phyloP scores from a whole-genome alignment of 2,797 vertebrate genomes.

The Hippopotamyrus pictus region DNA sequence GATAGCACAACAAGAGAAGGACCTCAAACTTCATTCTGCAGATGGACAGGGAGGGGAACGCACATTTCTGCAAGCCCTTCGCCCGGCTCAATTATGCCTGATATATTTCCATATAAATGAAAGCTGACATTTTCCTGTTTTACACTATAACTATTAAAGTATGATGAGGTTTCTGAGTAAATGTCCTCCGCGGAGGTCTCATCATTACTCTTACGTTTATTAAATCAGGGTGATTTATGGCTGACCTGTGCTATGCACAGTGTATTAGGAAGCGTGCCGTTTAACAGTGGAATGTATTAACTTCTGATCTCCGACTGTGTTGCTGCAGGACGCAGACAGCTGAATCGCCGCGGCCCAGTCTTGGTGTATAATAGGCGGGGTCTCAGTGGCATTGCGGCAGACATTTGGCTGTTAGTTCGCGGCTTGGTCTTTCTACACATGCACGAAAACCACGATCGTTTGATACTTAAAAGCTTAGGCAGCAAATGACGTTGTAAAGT shows the following conservation, averaged over 20 bases:
- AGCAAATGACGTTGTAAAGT: not conserved
- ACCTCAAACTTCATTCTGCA: slow-evolving; percentile 1
- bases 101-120: slow-evolving; percentile 57
- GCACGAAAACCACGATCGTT: not conserved
- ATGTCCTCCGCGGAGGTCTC: slow-evolving; percentile 57
- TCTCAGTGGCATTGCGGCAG: slow-evolving; percentile 30
- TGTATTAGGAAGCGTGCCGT: slow-evolving; percentile 67
- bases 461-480: not conserved
- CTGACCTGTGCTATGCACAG: slow-evolving; percentile 46
- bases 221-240: slow-evolving; percentile 75
- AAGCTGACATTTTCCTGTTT: slow-evolving; percentile 60
- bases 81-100: slow-evolving; percentile 50
- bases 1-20: slow-evolving; percentile 5
- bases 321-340: slow-evolving; percentile 40
- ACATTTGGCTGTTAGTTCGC: not conserved
- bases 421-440: not conserved
- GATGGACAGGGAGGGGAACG: not conserved
- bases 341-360: slow-evolving; percentile 25
- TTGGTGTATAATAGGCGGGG: not conserved
- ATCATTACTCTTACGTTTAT: slow-evolving; percentile 71
- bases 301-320: slow-evolving; percentile 64
- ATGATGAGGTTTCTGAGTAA: slow-evolving; percentile 58
- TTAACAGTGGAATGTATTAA: slow-evolving; percentile 73
- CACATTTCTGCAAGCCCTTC: slow-evolving; percentile 26
- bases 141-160: slow-evolving; percentile 56